Conservation (phyloP, 2,113 vertebrate species). For the Micronycteris hirsuta region DNA sequence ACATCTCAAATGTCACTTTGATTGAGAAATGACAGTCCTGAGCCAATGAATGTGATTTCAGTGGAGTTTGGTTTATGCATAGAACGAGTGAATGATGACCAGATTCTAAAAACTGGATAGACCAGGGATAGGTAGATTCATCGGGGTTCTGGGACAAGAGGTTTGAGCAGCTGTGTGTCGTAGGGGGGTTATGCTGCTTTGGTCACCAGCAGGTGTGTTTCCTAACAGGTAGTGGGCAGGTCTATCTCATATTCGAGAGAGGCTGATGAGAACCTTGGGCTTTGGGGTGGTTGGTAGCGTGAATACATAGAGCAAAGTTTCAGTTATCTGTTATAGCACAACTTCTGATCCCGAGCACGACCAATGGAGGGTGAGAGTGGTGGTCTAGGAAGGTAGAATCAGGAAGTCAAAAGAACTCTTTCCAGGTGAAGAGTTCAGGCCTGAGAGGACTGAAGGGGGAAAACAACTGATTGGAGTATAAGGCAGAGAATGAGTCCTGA, state of each 20-base stretch:
- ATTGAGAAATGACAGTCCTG: conserved; percentile 42
- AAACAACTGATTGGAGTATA: background rate
- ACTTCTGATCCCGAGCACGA: background rate
- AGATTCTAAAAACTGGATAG: background rate
- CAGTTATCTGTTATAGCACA: background rate
- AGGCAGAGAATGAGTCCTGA: background rate
- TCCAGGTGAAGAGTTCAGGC: background rate
- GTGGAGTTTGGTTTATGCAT: conserved; percentile 13
- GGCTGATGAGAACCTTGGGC: background rate
- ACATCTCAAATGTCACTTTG: conserved; percentile 54
- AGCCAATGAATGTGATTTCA: background rate
- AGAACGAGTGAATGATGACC: background rate
- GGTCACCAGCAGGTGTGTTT: background rate
- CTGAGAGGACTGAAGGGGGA: background rate
- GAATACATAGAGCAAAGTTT: background rate
- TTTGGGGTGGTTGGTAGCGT: background rate
- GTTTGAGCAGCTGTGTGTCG: background rate
- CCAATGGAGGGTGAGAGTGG: background rate
- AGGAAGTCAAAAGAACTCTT: background rate
- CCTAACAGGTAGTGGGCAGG: background rate
- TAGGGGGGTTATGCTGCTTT: background rate
- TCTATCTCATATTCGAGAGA: background rate
- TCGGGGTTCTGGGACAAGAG: background rate
- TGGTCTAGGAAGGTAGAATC: background rate
- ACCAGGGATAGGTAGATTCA: background rate